Percentiles rank a stretch among this genome's conserved stretches.
phyloP scores from a whole-genome alignment of 2,797 vertebrate species.

The Crypturellus tataupa region DNA sequence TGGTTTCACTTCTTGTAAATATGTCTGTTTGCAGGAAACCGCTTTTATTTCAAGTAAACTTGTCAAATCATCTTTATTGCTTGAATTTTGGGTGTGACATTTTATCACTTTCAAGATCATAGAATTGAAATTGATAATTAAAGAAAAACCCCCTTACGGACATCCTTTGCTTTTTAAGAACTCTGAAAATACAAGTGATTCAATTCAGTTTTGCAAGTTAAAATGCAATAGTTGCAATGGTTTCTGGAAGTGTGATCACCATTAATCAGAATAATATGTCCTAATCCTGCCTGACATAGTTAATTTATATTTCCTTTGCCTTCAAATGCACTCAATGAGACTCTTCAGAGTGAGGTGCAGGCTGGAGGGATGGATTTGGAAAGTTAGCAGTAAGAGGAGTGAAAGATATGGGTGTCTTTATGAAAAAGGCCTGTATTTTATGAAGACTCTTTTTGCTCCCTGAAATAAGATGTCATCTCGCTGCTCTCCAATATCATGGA shows the following conservation, averaged over 20 bases:
- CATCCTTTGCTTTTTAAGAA: slow-evolving; percentile 31
- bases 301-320: not conserved
- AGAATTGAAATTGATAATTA: slow-evolving; percentile 43
- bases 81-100: slow-evolving; percentile 21
- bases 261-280: not conserved
- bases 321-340: not conserved
- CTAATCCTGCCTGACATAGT: not conserved
- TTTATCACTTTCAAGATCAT: not conserved
- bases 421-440: not conserved
- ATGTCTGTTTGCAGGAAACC: not conserved
- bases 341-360: not conserved
- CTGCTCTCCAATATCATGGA: not conserved
- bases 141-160: not conserved
- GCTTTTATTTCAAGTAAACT: not conserved
- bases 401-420: not conserved
- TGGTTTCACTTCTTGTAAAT: slow-evolving; percentile 41
- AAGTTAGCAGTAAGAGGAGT: too few species aligned
- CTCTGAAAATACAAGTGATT: not conserved
- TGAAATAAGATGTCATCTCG: not conserved
- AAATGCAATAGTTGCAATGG: not conserved
- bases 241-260: slow-evolving; percentile 17
- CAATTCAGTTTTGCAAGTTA: slow-evolving; percentile 18
- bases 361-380: not conserved
- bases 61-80: slow-evolving; percentile 2
- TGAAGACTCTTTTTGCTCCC: not conserved